Conservation (phyloP, 2,888 invertebrate species). For the Capitulum mitella region DNA sequence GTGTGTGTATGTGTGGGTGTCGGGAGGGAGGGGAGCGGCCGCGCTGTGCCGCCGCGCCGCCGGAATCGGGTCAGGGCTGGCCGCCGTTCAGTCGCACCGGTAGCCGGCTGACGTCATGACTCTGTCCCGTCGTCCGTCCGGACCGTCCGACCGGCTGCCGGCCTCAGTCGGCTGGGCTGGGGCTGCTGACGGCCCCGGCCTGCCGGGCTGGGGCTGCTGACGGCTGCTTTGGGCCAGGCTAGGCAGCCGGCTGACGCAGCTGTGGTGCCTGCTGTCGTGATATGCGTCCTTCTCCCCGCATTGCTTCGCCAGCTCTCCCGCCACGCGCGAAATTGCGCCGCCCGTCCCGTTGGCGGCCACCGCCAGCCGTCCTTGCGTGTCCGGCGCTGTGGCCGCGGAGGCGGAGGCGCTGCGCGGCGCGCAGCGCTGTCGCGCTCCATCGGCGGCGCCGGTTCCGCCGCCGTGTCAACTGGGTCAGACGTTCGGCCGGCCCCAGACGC, state of each 20-base stretch:
- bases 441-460: conserved; percentile 1
- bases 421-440: background rate
- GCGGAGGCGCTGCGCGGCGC: background rate
- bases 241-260: too few relatives aligned
- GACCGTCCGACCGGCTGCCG: background rate
- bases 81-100: background rate
- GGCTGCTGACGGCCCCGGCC: background rate
- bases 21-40: background rate
- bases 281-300: too few relatives aligned
- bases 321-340: too few relatives aligned
- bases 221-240: too few relatives aligned
- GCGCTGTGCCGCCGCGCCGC: background rate
- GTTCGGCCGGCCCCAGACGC: background rate
- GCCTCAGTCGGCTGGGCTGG: background rate
- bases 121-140: background rate
- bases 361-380: too few relatives aligned
- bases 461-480: conserved; percentile 19
- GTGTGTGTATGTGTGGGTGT: background rate
- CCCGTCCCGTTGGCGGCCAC: too few relatives aligned
- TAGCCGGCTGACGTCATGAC: background rate
- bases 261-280: too few relatives aligned
- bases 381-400: background rate
- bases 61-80: conserved; percentile 18
- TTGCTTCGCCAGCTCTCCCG: too few relatives aligned
- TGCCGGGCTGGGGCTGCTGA: background rate